phyloP scores from a whole-genome alignment of 2,797 vertebrate species.

The Myotis daubentonii region DNA sequence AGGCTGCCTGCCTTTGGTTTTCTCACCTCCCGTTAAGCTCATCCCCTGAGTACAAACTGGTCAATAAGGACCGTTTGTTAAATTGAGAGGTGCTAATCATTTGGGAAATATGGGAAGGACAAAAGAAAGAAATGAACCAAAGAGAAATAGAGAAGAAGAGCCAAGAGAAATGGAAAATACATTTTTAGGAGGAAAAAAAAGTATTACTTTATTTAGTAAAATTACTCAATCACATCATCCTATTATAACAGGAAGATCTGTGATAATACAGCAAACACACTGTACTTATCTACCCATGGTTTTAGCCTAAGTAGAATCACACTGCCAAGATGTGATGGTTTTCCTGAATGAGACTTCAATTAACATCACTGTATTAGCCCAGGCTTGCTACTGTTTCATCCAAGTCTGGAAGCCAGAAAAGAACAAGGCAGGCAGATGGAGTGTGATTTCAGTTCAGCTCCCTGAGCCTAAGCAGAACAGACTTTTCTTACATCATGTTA shows the following conservation, averaged over 20 bases:
- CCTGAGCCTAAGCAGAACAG: conserved; percentile 41
- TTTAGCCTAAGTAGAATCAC: neutral
- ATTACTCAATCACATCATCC: neutral
- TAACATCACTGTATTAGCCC: conserved; percentile 29
- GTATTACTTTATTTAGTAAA: neutral
- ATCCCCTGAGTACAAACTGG: neutral
- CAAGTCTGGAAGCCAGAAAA: conserved; percentile 61
- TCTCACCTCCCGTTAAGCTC: neutral
- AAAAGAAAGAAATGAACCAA: neutral
- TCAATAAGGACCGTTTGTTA: neutral
- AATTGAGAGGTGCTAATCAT: neutral
- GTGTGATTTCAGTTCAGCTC: conserved; percentile 6
- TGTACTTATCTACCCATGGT: neutral
- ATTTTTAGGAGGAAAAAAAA: conserved; percentile 17
- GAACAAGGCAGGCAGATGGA: conserved; percentile 56
- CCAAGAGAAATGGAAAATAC: conserved; percentile 22
- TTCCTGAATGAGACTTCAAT: conserved; percentile 63
- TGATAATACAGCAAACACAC: neutral
- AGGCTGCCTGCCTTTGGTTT: neutral
- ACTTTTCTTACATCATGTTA: conserved; percentile 64
- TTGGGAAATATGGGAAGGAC: neutral
- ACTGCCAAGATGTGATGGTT: neutral
- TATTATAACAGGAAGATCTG: neutral
- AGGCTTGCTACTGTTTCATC: conserved; percentile 47
- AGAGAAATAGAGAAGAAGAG: conserved; percentile 1